Evolutionary conservation across 2,888 invertebrate genomes (phyloP).

Genomic region (Caradrina kadenii): DNA sequence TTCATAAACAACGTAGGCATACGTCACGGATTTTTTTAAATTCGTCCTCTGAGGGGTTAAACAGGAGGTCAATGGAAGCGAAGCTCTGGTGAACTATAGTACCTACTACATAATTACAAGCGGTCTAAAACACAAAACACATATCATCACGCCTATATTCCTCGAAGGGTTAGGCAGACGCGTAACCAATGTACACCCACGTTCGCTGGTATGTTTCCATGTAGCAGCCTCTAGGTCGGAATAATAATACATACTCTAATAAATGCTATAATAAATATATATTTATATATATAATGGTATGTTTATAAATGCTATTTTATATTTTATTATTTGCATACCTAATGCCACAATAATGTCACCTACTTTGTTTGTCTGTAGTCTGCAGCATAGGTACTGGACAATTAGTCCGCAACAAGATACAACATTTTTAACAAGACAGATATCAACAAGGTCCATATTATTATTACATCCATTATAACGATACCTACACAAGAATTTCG

Average conservation of each 20-base stretch:
- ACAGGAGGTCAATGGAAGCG: slow-evolving; percentile 11
- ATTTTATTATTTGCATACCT: no score
- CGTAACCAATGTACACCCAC: no score
- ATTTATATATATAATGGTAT: no score
- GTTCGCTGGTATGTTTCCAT: no score
- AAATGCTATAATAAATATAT: no score
- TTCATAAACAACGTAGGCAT: slow-evolving; percentile 21
- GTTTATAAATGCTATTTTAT: no score
- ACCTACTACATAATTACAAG: neutral
- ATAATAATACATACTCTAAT: neutral
- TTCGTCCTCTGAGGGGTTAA: slow-evolving; percentile 17
- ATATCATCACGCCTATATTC: no score
- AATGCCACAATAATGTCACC: no score
- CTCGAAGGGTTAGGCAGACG: no score
- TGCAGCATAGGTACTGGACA: neutral
- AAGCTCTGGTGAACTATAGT: slow-evolving; percentile 16
- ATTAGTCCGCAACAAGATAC: neutral
- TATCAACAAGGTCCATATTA: neutral
- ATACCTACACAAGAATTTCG: slow-evolving; percentile 3
- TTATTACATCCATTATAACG: slow-evolving; percentile 7
- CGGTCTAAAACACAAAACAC: no score
- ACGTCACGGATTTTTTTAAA: slow-evolving; percentile 23
- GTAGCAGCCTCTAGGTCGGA: neutral
- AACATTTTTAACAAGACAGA: neutral
- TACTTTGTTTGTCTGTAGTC: no score